phyloP scores from a whole-genome alignment of 2,113 vertebrate species.

The Phycodurus eques region DNA sequence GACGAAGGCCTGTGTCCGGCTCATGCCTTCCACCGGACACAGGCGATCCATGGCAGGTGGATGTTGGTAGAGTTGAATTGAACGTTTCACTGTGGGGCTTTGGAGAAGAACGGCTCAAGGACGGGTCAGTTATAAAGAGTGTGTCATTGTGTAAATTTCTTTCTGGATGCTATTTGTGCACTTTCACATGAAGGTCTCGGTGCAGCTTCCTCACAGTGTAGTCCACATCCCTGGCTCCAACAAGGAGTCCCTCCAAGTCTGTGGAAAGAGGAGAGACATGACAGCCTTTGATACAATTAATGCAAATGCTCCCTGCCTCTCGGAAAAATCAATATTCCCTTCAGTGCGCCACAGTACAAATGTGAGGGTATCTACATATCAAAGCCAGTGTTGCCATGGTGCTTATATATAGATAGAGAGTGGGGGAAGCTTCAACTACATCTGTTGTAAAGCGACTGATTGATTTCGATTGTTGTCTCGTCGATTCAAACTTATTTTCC shows the following conservation, averaged over 20 bases:
- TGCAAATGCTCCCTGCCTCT: constrained; percentile 45
- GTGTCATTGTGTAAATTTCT: constrained; percentile 36
- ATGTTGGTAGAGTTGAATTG: constrained; percentile 21
- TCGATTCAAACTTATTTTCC: constrained; percentile 29
- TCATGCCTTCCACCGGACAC: constrained; percentile 75
- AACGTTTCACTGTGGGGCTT: not conserved
- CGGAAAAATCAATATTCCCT: constrained; percentile 63
- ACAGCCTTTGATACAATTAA: constrained; percentile 47
- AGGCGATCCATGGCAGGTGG: constrained; percentile 57
- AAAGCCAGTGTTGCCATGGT: constrained; percentile 65
- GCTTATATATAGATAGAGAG: constrained; percentile 29
- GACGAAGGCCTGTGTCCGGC: constrained; percentile 74
- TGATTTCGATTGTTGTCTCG: constrained; percentile 42
- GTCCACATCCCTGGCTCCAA: constrained; percentile 13
- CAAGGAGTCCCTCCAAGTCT: constrained; percentile 73
- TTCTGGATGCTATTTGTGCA: constrained; percentile 28
- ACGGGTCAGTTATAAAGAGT: constrained; percentile 59
- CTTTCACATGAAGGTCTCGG: constrained; percentile 49
- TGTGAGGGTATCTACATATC: constrained; percentile 67
- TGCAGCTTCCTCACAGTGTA: not conserved
- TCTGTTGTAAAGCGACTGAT: constrained; percentile 41
- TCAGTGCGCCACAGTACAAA: constrained; percentile 43
- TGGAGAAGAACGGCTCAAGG: not conserved
- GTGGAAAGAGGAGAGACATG: constrained; percentile 43
- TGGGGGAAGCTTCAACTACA: constrained; percentile 31